Evolutionary conservation across 2,113 vertebrate species (phyloP).

Genomic region (Myotis yumanensis): DNA sequence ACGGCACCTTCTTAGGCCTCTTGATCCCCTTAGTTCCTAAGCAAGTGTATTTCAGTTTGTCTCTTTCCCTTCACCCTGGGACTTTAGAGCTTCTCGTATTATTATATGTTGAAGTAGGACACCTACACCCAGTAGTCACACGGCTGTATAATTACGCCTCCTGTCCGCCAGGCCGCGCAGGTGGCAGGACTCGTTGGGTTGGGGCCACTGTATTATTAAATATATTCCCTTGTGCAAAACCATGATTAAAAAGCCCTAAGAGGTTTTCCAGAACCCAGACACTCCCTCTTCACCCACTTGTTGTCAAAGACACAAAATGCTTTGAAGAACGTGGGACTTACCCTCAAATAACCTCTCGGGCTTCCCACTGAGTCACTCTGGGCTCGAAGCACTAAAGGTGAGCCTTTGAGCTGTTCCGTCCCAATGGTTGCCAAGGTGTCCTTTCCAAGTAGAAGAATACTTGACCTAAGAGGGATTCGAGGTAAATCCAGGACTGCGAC

Average conservation of each 20-base stretch:
- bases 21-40: neutral
- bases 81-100: too few species aligned
- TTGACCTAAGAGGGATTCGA: neutral
- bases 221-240: neutral
- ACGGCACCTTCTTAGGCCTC: neutral
- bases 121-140: neutral
- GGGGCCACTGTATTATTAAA: neutral
- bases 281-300: neutral
- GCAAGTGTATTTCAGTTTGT: neutral
- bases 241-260: neutral
- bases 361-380: neutral
- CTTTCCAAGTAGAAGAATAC: neutral
- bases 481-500: neutral
- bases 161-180: rapidly evolving
- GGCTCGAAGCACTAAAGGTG: neutral
- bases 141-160: neutral
- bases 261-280: neutral
- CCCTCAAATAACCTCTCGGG: neutral
- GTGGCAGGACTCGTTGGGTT: neutral
- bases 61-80: neutral
- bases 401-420: neutral
- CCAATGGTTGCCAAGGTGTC: neutral
- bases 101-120: rapidly evolving
- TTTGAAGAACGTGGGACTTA: neutral
- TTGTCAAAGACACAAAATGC: neutral